A percentile compares a stretch with the other conserved stretches of the same genome.
Evolutionary conservation across 2,113 vertebrate genomes (phyloP).

Genomic region (Hypomesus transpacificus): DNA sequence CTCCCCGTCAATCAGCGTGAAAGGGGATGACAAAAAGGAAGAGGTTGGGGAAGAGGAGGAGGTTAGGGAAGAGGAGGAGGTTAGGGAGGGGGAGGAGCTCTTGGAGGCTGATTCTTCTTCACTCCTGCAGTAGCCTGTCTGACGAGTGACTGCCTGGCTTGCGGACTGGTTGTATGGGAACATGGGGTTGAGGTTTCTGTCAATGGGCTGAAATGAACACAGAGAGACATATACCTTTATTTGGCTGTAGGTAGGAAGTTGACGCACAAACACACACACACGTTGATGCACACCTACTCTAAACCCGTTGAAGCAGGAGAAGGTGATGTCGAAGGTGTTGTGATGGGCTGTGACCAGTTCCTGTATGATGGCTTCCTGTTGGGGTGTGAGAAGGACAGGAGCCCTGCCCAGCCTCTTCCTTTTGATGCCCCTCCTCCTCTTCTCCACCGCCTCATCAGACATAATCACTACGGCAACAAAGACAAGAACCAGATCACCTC

Average conservation of each 20-base stretch:
- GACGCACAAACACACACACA: background rate
- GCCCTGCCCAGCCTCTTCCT: slow-evolving; percentile 49
- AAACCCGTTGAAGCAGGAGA: slow-evolving; percentile 65
- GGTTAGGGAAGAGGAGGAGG: background rate
- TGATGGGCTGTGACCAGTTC: slow-evolving; percentile 64
- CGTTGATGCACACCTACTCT: slow-evolving; percentile 53
- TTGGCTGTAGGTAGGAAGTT: background rate
- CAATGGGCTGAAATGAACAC: slow-evolving; percentile 42
- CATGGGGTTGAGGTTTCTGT: slow-evolving; percentile 25
- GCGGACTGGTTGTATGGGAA: background rate
- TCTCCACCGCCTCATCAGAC: slow-evolving; percentile 68
- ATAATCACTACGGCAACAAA: slow-evolving; percentile 66
- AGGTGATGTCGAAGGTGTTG: slow-evolving; percentile 68
- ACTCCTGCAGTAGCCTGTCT: too few relatives aligned
- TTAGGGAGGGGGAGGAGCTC: background rate
- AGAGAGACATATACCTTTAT: background rate
- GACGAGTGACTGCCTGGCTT: background rate
- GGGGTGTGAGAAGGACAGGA: slow-evolving; percentile 40
- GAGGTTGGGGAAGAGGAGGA: slow-evolving; percentile 12
- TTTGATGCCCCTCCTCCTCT: slow-evolving; percentile 65
- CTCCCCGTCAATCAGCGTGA: background rate
- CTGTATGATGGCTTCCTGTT: slow-evolving; percentile 59
- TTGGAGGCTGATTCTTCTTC: background rate
- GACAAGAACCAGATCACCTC: background rate
- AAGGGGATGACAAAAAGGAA: background rate